Base-by-base conservation (phyloP, 2,888 invertebrate species). In the Drosophila neotestacea region DNA sequence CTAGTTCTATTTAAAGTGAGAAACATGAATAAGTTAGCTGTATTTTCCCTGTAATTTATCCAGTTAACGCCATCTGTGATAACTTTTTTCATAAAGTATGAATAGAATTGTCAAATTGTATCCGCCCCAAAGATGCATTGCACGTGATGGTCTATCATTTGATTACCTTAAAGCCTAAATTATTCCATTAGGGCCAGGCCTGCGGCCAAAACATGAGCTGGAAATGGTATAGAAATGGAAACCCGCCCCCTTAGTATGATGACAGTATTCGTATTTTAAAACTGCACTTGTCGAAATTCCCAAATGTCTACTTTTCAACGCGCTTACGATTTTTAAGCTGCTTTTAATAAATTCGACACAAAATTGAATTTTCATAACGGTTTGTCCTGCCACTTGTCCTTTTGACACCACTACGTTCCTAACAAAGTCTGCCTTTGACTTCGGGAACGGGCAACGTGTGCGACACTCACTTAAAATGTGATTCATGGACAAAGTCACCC, bases 301-400 rank as follows among this genome's bases (percentile, higher is more conserved):
- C 91, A 90, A 91, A 91, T 88, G 91, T 80, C 86, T 88, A 78
- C 91, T 90, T 91, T 89, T 79, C 77, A 80, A 84, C 77, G 72
- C 73, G 90, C 80, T 89, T 84, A 82, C 71, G 70, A 78, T 73
- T 83, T 90, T 82, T 90, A 90, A 90, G 91, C 90, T 80, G 87
- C 89, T 90, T 89, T 89, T 89, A 89, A 92, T 91, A 91, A 92
- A 90, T 91, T 88, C 91, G 87, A 90, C 89, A 90, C 86, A 82
- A 91, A 92, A 92, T 91, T 92, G 90, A 92, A 91, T 92, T 91
- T 91, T 92, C 91, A 92, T 91, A 92, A 86, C 83, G 88, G 73
- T 67, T 78, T 73, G 74, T 75, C 55, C 68, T 42, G 51, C 64
- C 88, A 89, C 89, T 85, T 85, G 85, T 85, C 86, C 81, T 76